Evolutionary conservation across 2,888 invertebrate genomes (phyloP).

Genomic region (Ceriagrion tenellum): DNA sequence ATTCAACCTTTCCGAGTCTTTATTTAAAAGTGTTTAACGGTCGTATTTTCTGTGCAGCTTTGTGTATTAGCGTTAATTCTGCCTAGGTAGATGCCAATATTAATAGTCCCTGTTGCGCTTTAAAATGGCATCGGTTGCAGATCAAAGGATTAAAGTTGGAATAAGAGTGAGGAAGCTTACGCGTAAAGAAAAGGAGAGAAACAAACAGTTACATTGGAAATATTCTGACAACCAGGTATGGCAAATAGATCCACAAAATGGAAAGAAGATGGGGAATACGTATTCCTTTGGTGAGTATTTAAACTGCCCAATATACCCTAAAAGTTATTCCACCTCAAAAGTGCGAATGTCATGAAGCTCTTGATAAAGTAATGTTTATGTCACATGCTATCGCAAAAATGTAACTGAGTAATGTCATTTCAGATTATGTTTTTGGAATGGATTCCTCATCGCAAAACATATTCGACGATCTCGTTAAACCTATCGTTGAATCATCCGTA

Average conservation of each 20-base stretch:
- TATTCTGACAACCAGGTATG: conserved; percentile 82
- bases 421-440: conserved; percentile 87
- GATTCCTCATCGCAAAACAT: conserved; percentile 82
- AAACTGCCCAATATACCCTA: background rate
- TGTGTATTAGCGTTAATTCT: background rate
- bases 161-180: conserved; percentile 87
- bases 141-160: conserved; percentile 86
- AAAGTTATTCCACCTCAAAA: too few relatives aligned
- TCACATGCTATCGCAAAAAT: background rate
- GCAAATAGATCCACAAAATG: conserved; percentile 80
- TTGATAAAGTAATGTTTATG: too few relatives aligned
- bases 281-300: conserved; percentile 75
- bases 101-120: background rate
- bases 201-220: conserved; percentile 82
- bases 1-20: background rate
- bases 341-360: too few relatives aligned
- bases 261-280: conserved; percentile 73
- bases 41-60: background rate
- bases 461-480: conserved; percentile 85
- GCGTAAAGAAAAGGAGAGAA: conserved; percentile 82
- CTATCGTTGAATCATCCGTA: conserved; percentile 86
- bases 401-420: conserved; percentile 74
- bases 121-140: conserved; percentile 28
- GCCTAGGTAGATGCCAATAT: background rate
- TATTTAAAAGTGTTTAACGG: background rate